Base-by-base conservation (phyloP, 2,888 invertebrate genomes). In the Drosophila kokeensis region DNA sequence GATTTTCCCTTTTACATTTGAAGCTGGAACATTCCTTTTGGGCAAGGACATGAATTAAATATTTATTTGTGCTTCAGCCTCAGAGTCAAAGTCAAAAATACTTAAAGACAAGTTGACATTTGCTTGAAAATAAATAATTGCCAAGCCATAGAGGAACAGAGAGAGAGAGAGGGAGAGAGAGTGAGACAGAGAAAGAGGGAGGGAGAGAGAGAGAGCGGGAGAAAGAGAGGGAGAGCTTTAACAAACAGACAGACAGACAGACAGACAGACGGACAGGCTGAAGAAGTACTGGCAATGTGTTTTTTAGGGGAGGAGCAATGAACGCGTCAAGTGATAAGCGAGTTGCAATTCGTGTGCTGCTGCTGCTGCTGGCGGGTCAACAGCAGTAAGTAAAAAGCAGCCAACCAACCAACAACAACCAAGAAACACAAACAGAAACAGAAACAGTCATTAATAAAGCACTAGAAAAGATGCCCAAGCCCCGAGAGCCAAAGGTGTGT, bases 261-360 rank as follows among this genome's bases (percentile, higher is more conserved):
- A 57, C 52, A 2, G 1, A 69, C 27, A 27, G 59, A 38, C 7
- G 40, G 13, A 42, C 45, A 8, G 24, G 52, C 36, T 30, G 7
- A 32, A 54, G 24, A 34, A 18, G 48, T 40, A 38, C 48, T 52
- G 24, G 45, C 69, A 36, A 34, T 38, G 38, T 55, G 36, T 45
- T 62, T 57, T 61, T 38, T 61, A 48, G 54, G 68, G 83, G 81
- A 77, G 83, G 81, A 83, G 83, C 81, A 83, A 77, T 54, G 61
- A 34, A 57, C 49, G 42, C 24, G 61, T 45, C 58, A 72, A 58
- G 61, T 69, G 77, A 81, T 66, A 69, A 69, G 64, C 55, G 55
- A 75, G 63, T 54, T 73, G 63, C 81, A 76, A 60, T 68, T 65
- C 69, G 72, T 62, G 72, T 45, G 15, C 15, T 45, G 24, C 45